Percentiles rank a stretch among this genome's conserved stretches.
Evolutionary conservation across 2,113 vertebrate species (phyloP).

Genomic region (Agelaius phoeniceus): DNA sequence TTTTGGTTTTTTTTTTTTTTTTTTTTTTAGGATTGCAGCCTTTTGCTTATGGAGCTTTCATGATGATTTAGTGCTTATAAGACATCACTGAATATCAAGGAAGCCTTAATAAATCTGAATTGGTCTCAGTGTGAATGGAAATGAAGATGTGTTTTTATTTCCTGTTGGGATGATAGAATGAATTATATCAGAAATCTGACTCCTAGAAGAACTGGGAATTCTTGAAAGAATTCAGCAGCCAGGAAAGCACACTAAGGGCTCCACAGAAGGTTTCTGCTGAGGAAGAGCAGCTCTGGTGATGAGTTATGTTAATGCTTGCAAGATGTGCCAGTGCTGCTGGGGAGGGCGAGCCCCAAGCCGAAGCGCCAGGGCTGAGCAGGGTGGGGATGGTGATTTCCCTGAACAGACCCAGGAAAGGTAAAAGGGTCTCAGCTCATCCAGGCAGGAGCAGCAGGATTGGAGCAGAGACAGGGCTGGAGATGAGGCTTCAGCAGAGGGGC

Average conservation of each 20-base stretch:
- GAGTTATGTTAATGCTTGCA: not conserved
- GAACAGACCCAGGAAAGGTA: not conserved
- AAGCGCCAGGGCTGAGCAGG: not conserved
- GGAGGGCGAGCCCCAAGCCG: not conserved
- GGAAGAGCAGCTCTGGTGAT: fast-evolving
- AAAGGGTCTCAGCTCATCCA: not conserved
- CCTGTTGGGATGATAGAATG: conserved; percentile 43
- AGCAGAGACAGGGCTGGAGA: not conserved
- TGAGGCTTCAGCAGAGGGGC: not conserved
- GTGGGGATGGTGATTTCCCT: fast-evolving
- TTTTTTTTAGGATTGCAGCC: not conserved
- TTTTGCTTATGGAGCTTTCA: conserved; percentile 18
- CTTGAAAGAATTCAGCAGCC: not conserved
- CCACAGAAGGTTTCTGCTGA: not conserved
- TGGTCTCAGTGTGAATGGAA: conserved; percentile 67
- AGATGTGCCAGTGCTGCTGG: not conserved
- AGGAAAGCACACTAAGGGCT: not conserved
- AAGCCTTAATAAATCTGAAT: conserved; percentile 68
- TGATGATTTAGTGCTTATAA: conserved; percentile 56
- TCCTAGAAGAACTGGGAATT: conserved; percentile 50
- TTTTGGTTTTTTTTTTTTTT: fast-evolving
- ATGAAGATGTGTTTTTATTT: conserved; percentile 63
- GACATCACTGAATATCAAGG: conserved; percentile 56
- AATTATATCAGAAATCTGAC: conserved; percentile 45
- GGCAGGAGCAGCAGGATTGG: not conserved